Evolutionary conservation across 2,888 invertebrate species (phyloP), one percentile per base, ranked within the genome.

Genomic region (Steinernema hermaphroditum): DNA sequence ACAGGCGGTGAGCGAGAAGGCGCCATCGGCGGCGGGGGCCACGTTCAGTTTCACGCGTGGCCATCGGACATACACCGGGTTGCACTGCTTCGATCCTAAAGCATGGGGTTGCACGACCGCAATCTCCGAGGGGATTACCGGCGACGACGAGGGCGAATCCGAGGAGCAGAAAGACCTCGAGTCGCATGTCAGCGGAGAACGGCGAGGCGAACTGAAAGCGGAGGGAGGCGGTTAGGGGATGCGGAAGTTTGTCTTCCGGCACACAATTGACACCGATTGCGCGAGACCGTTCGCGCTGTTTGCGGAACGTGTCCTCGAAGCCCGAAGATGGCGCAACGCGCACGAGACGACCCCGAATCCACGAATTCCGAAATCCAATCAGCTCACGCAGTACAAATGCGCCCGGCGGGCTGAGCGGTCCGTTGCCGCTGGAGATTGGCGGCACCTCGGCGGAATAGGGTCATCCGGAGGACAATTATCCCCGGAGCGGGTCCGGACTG

Each of bases 51-150:
- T 73, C 70, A 86, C 86, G 68, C 86, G 77, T 27, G 84, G 83
- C 86, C 86, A 86, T 50, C 86, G 79, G 4, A 86, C 86, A 75
- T 81, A 86, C 70, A 83, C 79, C 12, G 86, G 77, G 68, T 74
- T 77, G 74, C 85, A 85, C 27, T 54, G 54, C 19, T 54, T 54
- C 24, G 54, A 22, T 54, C 24, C 54, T 54, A 16, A 24, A 54
- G 6, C 14, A 22, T 24, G 68, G 16, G 68, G 49, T 16, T 22
- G 49, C n/a, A n/a, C n/a, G n/a, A n/a, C n/a, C n/a, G n/a, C n/a
- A n/a, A n/a, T n/a, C n/a, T n/a, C n/a, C n/a, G n/a, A n/a, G 34
- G 68, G n/a, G 12, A 6, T 37, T 22, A 68, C 41, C 34, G n/a
- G 41, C 16, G 22, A n/a, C 14, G 37, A 41, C 34, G 34, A 68